phyloP scores from a whole-genome alignment of 2,888 invertebrate genomes.

The Philhelius pedissequus region DNA sequence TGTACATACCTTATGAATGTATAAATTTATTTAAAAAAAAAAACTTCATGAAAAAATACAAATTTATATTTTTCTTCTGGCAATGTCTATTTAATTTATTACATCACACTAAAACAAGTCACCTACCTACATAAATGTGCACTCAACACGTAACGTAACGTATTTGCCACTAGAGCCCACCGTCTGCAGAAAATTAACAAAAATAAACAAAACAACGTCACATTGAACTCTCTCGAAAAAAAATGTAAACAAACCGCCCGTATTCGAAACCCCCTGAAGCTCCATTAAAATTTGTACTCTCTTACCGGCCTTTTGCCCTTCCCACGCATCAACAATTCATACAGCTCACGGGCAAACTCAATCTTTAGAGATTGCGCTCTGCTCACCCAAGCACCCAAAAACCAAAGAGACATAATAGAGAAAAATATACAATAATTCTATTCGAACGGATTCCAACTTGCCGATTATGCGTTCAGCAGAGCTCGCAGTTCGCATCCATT shows the following conservation, averaged over 20 bases:
- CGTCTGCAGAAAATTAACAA: neutral
- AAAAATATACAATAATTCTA: neutral
- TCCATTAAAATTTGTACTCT: neutral
- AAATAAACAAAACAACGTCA: neutral
- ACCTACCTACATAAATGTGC: neutral
- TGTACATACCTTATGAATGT: no score
- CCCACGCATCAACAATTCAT: neutral
- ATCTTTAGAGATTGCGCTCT: slow-evolving; percentile 23
- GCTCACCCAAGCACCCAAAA: neutral
- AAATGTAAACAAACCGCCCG: slow-evolving; percentile 65
- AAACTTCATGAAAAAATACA: neutral
- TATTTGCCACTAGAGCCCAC: neutral
- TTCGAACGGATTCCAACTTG: slow-evolving; percentile 4
- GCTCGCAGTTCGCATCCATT: slow-evolving; percentile 11
- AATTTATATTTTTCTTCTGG: neutral
- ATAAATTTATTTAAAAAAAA: no score
- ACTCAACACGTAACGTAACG: neutral
- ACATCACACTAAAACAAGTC: neutral
- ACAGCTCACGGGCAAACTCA: slow-evolving; percentile 6
- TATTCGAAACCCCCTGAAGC: neutral
- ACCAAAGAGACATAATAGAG: neutral
- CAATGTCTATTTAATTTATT: neutral
- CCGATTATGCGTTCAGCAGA: neutral
- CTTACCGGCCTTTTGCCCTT: slow-evolving; percentile 11
- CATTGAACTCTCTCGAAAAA: slow-evolving; percentile 29